Evolutionary conservation across 2,113 vertebrate species (phyloP), one percentile per base, ranked within the genome.

Genomic region (Sylvicapra grimmia): DNA sequence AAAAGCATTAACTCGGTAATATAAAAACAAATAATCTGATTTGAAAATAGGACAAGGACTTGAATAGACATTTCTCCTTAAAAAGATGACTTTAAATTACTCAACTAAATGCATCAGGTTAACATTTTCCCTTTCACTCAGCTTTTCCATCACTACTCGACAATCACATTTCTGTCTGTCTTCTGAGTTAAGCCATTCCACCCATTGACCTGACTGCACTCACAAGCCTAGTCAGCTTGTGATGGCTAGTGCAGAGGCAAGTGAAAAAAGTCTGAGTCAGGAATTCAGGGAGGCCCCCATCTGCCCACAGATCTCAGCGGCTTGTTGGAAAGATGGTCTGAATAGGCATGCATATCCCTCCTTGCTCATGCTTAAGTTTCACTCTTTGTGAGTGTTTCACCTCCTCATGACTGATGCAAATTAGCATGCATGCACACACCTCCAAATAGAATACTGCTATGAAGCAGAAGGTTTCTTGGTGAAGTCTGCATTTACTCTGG

Each of bases 401-500:
- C 77, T 77, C 85, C 96, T 75, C 68, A 1, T 40, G 21, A 75
- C 36, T 75, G 68, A 72, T 0, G 0, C 0, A 1, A 40, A 13
- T 72, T 23, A 72, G 68, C n/a, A 40, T 6, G n/a, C n/a, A 72
- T 40, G n/a, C 68, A 72, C 68, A 40, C 21, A 75, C 10, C 80
- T 80, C 86, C 97, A 95, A 47, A 54, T 36, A 89, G 29, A 84
- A 72, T 61, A 86, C 47, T 19, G 40, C 80, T n/a, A 5, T 27
- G 27, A 80, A 97, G 3, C 16, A 40, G 58, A 63, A 96, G 72
- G 33, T 68, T 96, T 47, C 36, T 82, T 85, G 96, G 18, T 90
- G 68, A 29, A 51, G 65, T 95, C 95, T 96, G 59, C 92, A 14
- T 93, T 97, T 85, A 89, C 96, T 92, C 72, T 68, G 75, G 96